Conservation (phyloP, 2,113 vertebrate species). For the Maccullochella peelii region DNA sequence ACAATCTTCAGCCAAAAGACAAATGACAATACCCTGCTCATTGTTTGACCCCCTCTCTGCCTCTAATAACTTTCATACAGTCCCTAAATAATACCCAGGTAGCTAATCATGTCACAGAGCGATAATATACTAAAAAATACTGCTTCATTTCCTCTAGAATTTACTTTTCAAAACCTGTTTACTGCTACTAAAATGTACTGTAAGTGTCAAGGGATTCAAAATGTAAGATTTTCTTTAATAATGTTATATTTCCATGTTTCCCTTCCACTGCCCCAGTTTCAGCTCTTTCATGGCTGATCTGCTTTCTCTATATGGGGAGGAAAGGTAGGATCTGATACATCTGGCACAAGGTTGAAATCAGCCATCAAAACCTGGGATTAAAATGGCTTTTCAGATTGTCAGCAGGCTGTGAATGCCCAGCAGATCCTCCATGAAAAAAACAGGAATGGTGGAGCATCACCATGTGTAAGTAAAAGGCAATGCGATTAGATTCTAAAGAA, state of each 20-base stretch:
- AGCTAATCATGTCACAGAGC: neutral
- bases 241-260: neutral
- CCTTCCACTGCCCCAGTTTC: constrained; percentile 35
- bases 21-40: neutral
- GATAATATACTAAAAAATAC: neutral
- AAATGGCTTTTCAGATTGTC: constrained; percentile 67
- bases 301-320: constrained; percentile 15
- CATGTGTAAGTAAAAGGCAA: neutral
- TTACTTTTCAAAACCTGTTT: neutral
- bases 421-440: constrained; percentile 19
- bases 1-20: neutral
- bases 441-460: neutral
- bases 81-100: neutral
- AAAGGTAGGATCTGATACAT: constrained; percentile 58
- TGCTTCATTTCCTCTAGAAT: neutral
- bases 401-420: constrained; percentile 34
- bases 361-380: constrained; percentile 60
- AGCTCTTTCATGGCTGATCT: constrained; percentile 33
- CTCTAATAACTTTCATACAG: neutral
- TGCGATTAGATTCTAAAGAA: neutral
- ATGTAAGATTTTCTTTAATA: neutral
- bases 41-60: neutral
- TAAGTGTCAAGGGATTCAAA: neutral
- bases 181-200: neutral
- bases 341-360: constrained; percentile 58